Evolutionary conservation across 2,113 vertebrate genomes (phyloP).

Genomic region (Sus scrofa): T2T-Sscrofa CM000820.6:43863001-43863500

Average conservation of each 20-base stretch:
- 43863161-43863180: background rate
- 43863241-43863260: background rate
- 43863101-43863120: background rate
- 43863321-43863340: background rate
- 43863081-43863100: background rate
- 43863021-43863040: background rate
- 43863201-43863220: background rate
- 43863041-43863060: background rate
- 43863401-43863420: background rate
- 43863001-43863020: background rate
- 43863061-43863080: background rate
- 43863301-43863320: background rate
- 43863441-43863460: background rate
- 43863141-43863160: background rate
- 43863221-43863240: background rate
- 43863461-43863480: background rate
- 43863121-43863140: background rate
- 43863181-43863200: background rate
- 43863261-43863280: background rate
- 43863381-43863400: background rate
- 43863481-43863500: background rate
- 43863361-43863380: background rate
- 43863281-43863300: background rate
- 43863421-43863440: background rate
- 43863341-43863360: background rate